These are phyloP conservation scores for Lithobates sylvaticus DNA, from an alignment of 2,797 vertebrate genomes.

Conservation along the genomic window DNA sequence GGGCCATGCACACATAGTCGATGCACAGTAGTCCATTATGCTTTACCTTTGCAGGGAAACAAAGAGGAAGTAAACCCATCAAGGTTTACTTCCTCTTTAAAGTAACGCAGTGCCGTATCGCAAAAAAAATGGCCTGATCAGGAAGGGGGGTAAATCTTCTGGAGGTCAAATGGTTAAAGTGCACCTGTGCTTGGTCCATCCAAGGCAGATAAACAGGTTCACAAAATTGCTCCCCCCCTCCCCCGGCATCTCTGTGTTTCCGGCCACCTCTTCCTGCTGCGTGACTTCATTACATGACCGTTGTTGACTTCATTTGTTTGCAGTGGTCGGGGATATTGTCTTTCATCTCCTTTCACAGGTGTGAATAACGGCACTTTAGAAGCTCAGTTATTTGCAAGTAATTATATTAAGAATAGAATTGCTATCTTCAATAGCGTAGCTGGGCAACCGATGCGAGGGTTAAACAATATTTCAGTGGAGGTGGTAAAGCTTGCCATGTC, in stretches of 20 bases:
- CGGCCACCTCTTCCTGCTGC: neutral
- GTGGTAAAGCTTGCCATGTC: neutral
- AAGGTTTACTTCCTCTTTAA: no score
- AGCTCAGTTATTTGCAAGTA: neutral
- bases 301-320: neutral
- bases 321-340: neutral
- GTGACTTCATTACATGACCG: neutral
- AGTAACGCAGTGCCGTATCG: no score
- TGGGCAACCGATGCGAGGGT: neutral
- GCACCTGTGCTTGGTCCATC: no score
- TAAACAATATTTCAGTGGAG: neutral
- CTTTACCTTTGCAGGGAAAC: no score
- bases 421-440: neutral
- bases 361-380: neutral
- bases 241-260: neutral
- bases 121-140: no score
- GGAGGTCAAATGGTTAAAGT: no score
- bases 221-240: no score
- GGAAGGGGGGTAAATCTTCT: no score
- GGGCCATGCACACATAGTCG: no score
- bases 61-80: no score
- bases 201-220: no score
- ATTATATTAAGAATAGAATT: neutral
- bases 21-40: no score
- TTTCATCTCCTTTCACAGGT: neutral